phyloP scores from a whole-genome alignment of 2,888 invertebrate species.

The Lasioglossum zephyrum region DNA sequence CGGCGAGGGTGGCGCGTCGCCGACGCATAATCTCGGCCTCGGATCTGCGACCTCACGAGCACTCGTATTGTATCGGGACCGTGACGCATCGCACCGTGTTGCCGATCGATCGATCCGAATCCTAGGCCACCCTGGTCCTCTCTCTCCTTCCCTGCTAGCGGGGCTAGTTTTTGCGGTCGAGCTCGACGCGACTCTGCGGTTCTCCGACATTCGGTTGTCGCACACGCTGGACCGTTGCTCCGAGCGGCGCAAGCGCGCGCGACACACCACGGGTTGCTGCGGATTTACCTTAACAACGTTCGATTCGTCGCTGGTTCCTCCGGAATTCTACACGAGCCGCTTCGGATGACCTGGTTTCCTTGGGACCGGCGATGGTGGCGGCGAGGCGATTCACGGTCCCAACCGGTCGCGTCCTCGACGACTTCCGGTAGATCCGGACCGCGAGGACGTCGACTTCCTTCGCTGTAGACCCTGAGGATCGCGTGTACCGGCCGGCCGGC shows the following conservation, averaged over 20 bases:
- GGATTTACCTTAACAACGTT: constrained; percentile 37
- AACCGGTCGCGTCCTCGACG: constrained; percentile 12
- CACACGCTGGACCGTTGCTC: constrained; percentile 38
- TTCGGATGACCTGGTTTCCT: constrained; percentile 39
- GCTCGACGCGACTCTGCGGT: constrained; percentile 2
- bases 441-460: not conserved
- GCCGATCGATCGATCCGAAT: not conserved
- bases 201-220: constrained; percentile 8
- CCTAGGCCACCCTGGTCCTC: not conserved
- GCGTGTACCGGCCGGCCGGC: not conserved
- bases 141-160: not conserved
- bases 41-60: not conserved
- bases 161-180: not conserved
- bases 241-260: constrained; percentile 44
- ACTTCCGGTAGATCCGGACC: constrained; percentile 8
- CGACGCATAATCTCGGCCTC: not conserved
- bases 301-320: constrained; percentile 31
- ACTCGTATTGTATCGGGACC: not conserved
- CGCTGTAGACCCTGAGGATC: not conserved
- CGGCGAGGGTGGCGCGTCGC: not conserved
- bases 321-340: constrained; percentile 19
- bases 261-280: constrained; percentile 30
- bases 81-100: not conserved
- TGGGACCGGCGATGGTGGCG: not conserved
- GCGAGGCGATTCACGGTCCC: constrained; percentile 25